Base-by-base conservation (phyloP, 2,888 invertebrate species). In the Thecophora atra region DNA sequence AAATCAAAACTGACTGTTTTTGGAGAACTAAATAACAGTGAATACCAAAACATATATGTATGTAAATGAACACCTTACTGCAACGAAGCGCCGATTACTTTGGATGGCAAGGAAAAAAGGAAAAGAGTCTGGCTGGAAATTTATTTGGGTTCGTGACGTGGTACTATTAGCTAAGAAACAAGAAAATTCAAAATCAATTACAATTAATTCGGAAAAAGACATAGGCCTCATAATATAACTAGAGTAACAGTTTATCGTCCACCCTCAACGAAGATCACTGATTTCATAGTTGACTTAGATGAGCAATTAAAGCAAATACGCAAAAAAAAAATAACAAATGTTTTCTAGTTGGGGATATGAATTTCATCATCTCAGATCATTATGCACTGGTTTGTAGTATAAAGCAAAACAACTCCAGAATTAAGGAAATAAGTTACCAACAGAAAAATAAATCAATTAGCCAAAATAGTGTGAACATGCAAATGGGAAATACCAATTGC, bases 101-200 rank as follows among this genome's bases (percentile, higher is more conserved):
- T 64, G 64, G 63, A 21, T 63, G 42, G 63, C 63, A 63, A 63
- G 42, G 13, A 37, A 44, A 5, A 44, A 63, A 63, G 63, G 42
- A 11, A 63, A 63, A 15, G 63, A 63, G 24, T 37, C 17, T 24
- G 63, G 63, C 19, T 63, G 44, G 63, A 63, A 63, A 6, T 63
- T 63, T n/a, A 30, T 62, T 2, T 62, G 62, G 30, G 62, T 62
- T 30, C 62, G 62, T 26, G 62, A 62, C 17, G 63, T 42, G 21
- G 21, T 21, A 42, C 21, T 63, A 11, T 42, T 42, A 37, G 42
- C 42, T 11, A 63, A 63, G 21, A 63, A 63, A 37, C n/a, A 13
- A 21, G 21, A 64, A 64, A 64, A 64, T 26, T 64, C 47, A 15
- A 24, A 13, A 3, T 44, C 21, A 44, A 21, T 64, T 11, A 24